Evolutionary conservation across 2,797 vertebrate genomes (phyloP), one percentile per base, ranked within the genome.

Genomic region (Alfaro cultratus): DNA sequence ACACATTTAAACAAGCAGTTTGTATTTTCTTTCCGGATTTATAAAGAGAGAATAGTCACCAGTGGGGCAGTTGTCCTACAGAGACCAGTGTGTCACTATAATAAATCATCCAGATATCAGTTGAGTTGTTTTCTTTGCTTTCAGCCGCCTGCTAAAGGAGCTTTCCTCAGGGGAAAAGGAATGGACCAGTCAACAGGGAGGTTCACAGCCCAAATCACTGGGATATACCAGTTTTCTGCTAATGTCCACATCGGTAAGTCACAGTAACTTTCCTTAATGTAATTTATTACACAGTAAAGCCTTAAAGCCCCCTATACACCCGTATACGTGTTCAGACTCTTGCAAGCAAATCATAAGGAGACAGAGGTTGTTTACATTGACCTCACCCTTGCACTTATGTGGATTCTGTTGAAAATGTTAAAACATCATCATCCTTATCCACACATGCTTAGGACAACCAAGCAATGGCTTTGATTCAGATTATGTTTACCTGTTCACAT

Each of bases 181-280:
- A 96, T 99, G 93, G 96, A 97, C 87, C 93, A 98, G 91, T 94
- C 96, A 1, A 98, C 97, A 0, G 98, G 98, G 3, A 96, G 98
- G 26, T 99, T 98, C 94, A 99, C 97, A 0, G 98, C 98, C 31
- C 97, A 97, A 0, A 85, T 97, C 85, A 96, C 96, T 0, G 98
- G 97, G 85, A 98, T 99, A 94, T 99, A 99, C 95, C 98, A 99
- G 93, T 98, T 99, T 87, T 99, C 97, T 45, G 97, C 97, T 86
- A 98, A 97, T 12, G 89, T 99, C 83, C 97, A 99, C 73, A 89
- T 99, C 10, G 98, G 98, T 99, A 95, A 97, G 79, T 85, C 49
- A 70, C 57, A 74, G 3, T 62, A 68, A 79, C 18, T 74, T 60
- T 80, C 31, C 77, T 74, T 41, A 73, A 45, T 60, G 10, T 26